Evolutionary conservation across 2,888 invertebrate genomes (phyloP).

Genomic region (Athrips mouffetella): DNA sequence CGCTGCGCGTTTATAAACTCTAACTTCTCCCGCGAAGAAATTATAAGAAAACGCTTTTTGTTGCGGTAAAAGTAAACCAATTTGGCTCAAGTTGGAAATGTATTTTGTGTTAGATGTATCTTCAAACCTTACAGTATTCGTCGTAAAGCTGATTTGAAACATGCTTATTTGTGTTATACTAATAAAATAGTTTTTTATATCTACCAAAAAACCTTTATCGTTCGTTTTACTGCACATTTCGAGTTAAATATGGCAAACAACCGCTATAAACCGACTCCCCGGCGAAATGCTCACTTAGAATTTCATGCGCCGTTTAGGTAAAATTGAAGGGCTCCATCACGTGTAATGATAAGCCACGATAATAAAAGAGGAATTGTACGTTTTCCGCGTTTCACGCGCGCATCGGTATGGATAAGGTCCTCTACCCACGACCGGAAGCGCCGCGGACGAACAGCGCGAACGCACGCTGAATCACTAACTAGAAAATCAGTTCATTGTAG

Average conservation of each 20-base stretch:
- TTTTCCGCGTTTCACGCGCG: slow-evolving; percentile 43
- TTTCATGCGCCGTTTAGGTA: slow-evolving; percentile 42
- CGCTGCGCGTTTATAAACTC: slow-evolving; percentile 35
- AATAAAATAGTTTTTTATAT: neutral
- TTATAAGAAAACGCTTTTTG: slow-evolving; percentile 8
- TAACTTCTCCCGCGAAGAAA: slow-evolving; percentile 7
- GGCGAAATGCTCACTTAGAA: slow-evolving; percentile 31
- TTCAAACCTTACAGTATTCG: neutral
- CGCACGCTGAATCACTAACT: slow-evolving; percentile 65
- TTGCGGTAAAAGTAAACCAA: slow-evolving; percentile 3
- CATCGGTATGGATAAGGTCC: slow-evolving; percentile 46
- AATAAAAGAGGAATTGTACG: slow-evolving; percentile 41
- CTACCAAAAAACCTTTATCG: slow-evolving; percentile 6
- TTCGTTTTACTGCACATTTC: slow-evolving; percentile 17
- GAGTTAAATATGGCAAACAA: slow-evolving; percentile 25
- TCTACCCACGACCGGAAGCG: slow-evolving; percentile 39
- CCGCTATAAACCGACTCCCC: slow-evolving; percentile 31
- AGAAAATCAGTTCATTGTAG: slow-evolving; percentile 66
- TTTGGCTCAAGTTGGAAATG: slow-evolving; percentile 1
- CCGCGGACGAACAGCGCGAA: slow-evolving; percentile 52
- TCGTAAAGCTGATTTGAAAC: neutral
- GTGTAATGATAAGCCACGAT: slow-evolving; percentile 43
- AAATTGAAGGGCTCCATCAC: slow-evolving; percentile 39
- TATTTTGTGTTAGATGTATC: neutral
- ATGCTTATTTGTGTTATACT: neutral